Evolutionary conservation across 2,113 vertebrate genomes (phyloP).

Genomic region (Bubo blakistoni): DNA sequence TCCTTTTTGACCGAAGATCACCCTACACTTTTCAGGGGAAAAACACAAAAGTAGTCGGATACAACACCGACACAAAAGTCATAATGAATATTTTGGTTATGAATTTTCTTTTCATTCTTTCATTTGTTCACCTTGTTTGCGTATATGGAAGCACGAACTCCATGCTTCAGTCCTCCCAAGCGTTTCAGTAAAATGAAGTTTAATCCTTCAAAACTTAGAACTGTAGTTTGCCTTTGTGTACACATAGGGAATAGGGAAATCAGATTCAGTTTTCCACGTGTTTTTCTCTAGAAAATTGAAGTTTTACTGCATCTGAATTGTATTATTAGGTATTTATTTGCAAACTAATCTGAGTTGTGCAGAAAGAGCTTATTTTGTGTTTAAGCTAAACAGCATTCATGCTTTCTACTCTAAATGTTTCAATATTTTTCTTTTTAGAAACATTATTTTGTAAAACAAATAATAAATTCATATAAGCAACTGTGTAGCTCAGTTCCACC

Average conservation of each 20-base stretch:
- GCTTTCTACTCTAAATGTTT: background rate
- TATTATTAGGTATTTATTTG: background rate
- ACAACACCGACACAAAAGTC: background rate
- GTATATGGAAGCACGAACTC: accelerated
- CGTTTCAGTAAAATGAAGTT: background rate
- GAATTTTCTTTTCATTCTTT: background rate
- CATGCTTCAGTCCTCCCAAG: background rate
- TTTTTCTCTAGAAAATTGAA: background rate
- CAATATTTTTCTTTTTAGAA: background rate
- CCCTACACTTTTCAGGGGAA: background rate
- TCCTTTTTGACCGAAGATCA: background rate
- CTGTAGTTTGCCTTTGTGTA: background rate
- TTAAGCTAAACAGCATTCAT: background rate
- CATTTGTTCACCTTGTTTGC: background rate
- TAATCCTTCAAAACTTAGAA: background rate
- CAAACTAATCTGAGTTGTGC: background rate
- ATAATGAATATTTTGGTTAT: background rate
- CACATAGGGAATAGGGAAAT: background rate
- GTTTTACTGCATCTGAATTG: background rate
- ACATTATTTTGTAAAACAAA: background rate
- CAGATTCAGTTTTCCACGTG: background rate
- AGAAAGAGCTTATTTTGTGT: background rate
- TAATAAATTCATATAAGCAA: background rate
- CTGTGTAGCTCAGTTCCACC: background rate
- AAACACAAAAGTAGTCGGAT: background rate